phyloP scores from a whole-genome alignment of 2,888 invertebrate genomes.

The Philereme transversata region DNA sequence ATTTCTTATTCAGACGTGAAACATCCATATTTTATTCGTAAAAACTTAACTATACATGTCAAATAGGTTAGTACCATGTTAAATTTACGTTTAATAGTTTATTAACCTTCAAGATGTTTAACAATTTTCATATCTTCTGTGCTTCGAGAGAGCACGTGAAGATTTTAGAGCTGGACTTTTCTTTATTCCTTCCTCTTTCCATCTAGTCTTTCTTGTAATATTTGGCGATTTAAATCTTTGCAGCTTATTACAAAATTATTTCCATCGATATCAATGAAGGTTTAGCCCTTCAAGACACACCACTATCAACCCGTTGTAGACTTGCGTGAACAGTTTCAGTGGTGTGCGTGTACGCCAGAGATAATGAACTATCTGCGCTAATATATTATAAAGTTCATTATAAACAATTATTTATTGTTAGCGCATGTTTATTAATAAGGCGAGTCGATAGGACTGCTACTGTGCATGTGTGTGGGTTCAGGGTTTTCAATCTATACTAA shows the following conservation, averaged over 20 bases:
- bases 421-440: slow-evolving; percentile 84
- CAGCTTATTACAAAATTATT: background rate
- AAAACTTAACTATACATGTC: too few species aligned
- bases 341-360: slow-evolving; percentile 74
- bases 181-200: too few species aligned
- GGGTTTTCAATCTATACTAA: slow-evolving; percentile 41
- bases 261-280: slow-evolving; percentile 32
- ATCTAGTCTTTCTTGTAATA: too few species aligned
- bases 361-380: slow-evolving; percentile 83
- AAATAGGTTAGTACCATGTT: too few species aligned
- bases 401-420: slow-evolving; percentile 85
- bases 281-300: slow-evolving; percentile 37
- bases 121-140: too few species aligned
- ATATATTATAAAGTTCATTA: slow-evolving; percentile 85
- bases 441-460: slow-evolving; percentile 71
- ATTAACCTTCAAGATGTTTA: too few species aligned
- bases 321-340: slow-evolving; percentile 50
- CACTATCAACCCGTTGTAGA: slow-evolving; percentile 43
- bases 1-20: too few species aligned
- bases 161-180: too few species aligned
- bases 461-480: slow-evolving; percentile 65
- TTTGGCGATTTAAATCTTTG: background rate
- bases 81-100: too few species aligned
- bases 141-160: too few species aligned
- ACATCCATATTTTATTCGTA: too few species aligned